Evolutionary conservation across 2,113 vertebrate genomes (phyloP), one percentile per base, ranked within the genome.

Genomic region (Elephas maximus): DNA sequence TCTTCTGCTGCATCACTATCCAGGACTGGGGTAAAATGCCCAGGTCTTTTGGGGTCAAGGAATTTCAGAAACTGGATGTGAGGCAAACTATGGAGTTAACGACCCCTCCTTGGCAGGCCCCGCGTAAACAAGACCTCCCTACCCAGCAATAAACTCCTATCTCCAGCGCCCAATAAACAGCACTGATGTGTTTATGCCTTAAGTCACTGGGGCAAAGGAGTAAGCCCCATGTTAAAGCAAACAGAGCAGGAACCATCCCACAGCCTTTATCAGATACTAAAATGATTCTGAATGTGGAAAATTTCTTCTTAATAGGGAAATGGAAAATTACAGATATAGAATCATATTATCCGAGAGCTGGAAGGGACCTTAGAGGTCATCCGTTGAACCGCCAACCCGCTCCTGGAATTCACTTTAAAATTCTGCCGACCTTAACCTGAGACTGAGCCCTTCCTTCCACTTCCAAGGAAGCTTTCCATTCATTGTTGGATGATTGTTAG

Each of bases 271-370:
- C 96, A 95, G 93, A 88, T 37, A 88, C 65, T 76, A 84, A 97
- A 96, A 73, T 57, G 41, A 71, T 84, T 93, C 94, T 84, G 69
- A 71, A 63, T 79, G 79, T 97, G 97, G 96, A 97, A 98, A 95
- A 76, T 96, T 95, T 94, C 63, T 95, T 95, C 93, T 97, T 86
- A 96, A 95, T 88, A 96, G 88, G 91, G 95, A 96, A 96, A 82
- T 96, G 95, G 95, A 97, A 98, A 97, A 86, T 96, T 96, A 97
- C 91, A 20, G 79, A 93, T 97, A 87, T 85, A 96, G 96, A 96
- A 94, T 94, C 94, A 60, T 80, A 91, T 86, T 57, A 67, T 94
- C 94, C 91, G 79, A 83, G 96, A 80, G 67, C 92, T 92, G 88
- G 87, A 78, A 73, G 44, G 37, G 74, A 37, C 30, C 33, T n/a